phyloP scores from a whole-genome alignment of 2,888 invertebrate species.

The Allacma fusca region DNA sequence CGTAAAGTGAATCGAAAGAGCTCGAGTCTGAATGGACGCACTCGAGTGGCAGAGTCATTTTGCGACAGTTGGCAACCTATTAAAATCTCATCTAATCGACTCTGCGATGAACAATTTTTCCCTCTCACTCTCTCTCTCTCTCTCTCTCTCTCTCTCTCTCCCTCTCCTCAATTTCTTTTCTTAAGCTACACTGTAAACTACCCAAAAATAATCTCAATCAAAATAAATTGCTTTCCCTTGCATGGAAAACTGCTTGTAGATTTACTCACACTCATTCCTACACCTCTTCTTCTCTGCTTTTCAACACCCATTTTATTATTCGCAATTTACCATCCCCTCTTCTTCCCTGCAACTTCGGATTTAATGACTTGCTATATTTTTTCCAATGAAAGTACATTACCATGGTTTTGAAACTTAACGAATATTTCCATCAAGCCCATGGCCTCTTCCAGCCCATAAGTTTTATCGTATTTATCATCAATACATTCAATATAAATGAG shows the following conservation, averaged over 20 bases:
- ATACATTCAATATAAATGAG: constrained; percentile 12
- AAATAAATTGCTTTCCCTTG: constrained; percentile 12
- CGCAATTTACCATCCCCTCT: background rate
- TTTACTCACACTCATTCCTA: background rate
- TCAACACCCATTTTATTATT: constrained; percentile 1
- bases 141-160: background rate
- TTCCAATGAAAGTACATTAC: background rate
- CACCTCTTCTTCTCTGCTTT: background rate
- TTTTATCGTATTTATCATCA: constrained; percentile 14
- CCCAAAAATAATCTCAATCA: constrained; percentile 5
- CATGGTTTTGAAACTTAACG: background rate
- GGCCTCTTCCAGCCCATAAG: background rate
- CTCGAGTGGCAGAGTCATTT: constrained; percentile 31
- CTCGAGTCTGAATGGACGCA: constrained; percentile 22
- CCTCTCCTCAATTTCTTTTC: background rate
- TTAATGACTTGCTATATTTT: constrained; percentile 18
- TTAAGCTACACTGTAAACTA: background rate
- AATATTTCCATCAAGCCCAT: background rate
- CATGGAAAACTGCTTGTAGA: background rate
- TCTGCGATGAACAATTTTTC: constrained; percentile 14
- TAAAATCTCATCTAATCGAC: constrained; percentile 38
- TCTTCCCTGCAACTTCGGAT: background rate
- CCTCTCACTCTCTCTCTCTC: background rate
- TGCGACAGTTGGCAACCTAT: constrained; percentile 40
- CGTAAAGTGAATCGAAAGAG: constrained; percentile 34